A percentile compares a stretch with the other conserved stretches of the same genome.
Evolutionary conservation across 2,797 vertebrate genomes (phyloP).

Genomic region (Meda fulgida): DNA sequence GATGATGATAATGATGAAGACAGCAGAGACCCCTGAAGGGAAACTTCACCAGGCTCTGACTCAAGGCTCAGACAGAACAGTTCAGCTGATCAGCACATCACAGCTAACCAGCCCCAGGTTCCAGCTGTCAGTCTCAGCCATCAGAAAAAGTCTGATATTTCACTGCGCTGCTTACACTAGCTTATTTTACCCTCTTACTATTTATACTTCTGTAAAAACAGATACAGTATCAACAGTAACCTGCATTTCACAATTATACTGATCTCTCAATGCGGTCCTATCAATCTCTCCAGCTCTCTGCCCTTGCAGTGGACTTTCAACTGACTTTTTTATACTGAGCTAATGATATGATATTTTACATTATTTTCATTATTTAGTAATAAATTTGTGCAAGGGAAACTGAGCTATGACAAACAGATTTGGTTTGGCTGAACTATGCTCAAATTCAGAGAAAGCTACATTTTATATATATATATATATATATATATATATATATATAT

Average conservation of each 20-base stretch:
- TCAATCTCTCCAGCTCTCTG: background rate
- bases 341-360: background rate
- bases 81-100: slow-evolving; percentile 34
- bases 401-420: background rate
- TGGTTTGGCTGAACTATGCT: background rate
- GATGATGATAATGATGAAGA: slow-evolving; percentile 22
- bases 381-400: background rate
- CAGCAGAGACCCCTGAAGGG: slow-evolving; percentile 4
- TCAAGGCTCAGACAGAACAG: slow-evolving; percentile 22
- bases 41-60: slow-evolving; percentile 36
- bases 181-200: background rate
- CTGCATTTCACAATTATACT: background rate
- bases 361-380: background rate
- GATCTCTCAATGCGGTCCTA: background rate
- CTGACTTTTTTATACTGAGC: background rate
- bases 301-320: background rate
- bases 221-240: slow-evolving; percentile 6
- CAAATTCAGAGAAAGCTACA: background rate
- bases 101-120: slow-evolving; percentile 48
- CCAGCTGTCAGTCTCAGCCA: slow-evolving; percentile 46
- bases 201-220: slow-evolving; percentile 1
- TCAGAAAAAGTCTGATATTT: slow-evolving; percentile 39
- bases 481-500: too few species aligned
- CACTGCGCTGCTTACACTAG: background rate
- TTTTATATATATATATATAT: background rate